Evolutionary conservation across 2,113 vertebrate genomes (phyloP).

Genomic region (Pseudonaja textilis): DNA sequence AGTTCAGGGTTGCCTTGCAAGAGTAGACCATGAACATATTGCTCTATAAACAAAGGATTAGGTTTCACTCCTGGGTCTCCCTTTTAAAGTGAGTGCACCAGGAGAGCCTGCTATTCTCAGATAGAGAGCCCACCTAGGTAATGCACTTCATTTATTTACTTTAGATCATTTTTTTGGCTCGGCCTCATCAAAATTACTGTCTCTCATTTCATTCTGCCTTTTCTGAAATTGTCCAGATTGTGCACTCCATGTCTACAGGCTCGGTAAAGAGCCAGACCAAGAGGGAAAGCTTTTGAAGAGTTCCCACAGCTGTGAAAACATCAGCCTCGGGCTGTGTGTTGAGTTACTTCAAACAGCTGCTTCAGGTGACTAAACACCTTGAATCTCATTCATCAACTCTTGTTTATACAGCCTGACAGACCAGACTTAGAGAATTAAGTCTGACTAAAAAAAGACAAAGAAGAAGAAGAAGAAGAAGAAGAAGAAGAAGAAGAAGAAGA

Average conservation of each 20-base stretch:
- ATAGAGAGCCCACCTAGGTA: slow-evolving; percentile 87
- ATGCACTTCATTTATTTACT: slow-evolving; percentile 85
- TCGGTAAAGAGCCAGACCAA: slow-evolving; percentile 76
- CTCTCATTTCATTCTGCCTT: slow-evolving; percentile 83
- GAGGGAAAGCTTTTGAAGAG: slow-evolving; percentile 82
- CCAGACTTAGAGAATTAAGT: slow-evolving; percentile 82
- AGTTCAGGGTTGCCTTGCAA: slow-evolving; percentile 49
- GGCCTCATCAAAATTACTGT: slow-evolving; percentile 79
- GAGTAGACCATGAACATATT: slow-evolving; percentile 65
- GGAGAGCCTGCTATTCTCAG: slow-evolving; percentile 63
- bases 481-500: too few species aligned
- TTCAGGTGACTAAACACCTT: slow-evolving; percentile 97
- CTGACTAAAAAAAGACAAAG: slow-evolving; percentile 67
- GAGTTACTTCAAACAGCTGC: slow-evolving; percentile 83
- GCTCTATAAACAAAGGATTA: slow-evolving; percentile 60
- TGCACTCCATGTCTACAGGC: slow-evolving; percentile 75
- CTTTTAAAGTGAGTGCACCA: slow-evolving; percentile 54
- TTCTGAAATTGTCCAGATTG: slow-evolving; percentile 81
- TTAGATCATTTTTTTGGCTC: slow-evolving; percentile 80
- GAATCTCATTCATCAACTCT: slow-evolving; percentile 89
- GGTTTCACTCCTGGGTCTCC: slow-evolving; percentile 53
- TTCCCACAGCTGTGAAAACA: slow-evolving; percentile 92
- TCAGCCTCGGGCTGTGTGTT: slow-evolving; percentile 77
- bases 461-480: slow-evolving; percentile 42
- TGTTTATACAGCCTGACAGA: slow-evolving; percentile 89